phyloP scores from a whole-genome alignment of 1,140 invertebrate species.

The Chironomus striatipennis region DNA sequence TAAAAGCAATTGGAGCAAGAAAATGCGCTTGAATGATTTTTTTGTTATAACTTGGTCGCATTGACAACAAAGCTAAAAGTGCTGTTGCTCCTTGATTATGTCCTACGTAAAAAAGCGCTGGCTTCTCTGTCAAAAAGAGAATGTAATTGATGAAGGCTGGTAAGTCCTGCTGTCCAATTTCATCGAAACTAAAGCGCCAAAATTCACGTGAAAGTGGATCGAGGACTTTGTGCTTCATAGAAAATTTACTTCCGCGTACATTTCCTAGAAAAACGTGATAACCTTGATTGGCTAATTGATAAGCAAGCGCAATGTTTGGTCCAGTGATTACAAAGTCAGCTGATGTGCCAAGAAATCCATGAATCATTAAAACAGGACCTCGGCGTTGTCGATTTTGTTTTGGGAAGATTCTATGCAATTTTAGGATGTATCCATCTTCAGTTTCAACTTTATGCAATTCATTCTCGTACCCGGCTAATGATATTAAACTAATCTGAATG shows the following conservation, averaged over 20 bases:
- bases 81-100: constrained; percentile 49
- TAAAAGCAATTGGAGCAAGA: constrained; percentile 43
- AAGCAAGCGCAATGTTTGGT: constrained; percentile 36
- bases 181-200: constrained; percentile 46
- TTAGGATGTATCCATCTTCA: constrained; percentile 59
- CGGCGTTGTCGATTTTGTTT: not conserved
- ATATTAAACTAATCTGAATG: not conserved
- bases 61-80: constrained; percentile 43
- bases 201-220: constrained; percentile 45
- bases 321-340: constrained; percentile 49
- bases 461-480: constrained; percentile 47
- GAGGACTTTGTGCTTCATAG: not conserved
- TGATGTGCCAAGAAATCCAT: constrained; percentile 52
- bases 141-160: constrained; percentile 39
- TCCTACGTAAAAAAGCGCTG: constrained; percentile 31
- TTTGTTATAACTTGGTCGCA: constrained; percentile 41
- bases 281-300: constrained; percentile 36
- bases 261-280: constrained; percentile 50
- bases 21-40: constrained; percentile 31
- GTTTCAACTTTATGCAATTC: constrained; percentile 56
- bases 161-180: constrained; percentile 47
- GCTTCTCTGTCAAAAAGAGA: constrained; percentile 28
- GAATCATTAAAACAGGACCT: constrained; percentile 47
- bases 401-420: constrained; percentile 50
- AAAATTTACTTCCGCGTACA: constrained; percentile 40